Percentiles rank a stretch among this genome's conserved stretches.
Evolutionary conservation across 2,113 vertebrate species (phyloP).

Genomic region (Amblyopsis rosae): DNA sequence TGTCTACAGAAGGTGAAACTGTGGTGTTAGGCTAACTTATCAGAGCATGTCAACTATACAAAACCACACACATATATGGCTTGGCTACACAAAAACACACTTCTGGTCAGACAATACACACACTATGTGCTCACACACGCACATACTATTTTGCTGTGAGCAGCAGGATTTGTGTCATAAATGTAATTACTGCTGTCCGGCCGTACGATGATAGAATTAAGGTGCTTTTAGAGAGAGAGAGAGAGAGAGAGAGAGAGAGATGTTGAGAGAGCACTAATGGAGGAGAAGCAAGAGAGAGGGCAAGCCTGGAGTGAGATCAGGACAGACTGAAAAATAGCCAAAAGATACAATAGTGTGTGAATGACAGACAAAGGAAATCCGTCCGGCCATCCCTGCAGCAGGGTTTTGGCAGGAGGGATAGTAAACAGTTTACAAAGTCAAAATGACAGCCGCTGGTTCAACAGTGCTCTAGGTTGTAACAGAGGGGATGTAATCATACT

Average conservation of each 20-base stretch:
- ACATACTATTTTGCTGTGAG: constrained; percentile 61
- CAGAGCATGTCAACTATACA: constrained; percentile 5
- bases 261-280: neutral
- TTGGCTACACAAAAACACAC: neutral
- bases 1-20: constrained; percentile 13
- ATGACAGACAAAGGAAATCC: constrained; percentile 10
- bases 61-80: neutral
- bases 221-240: constrained; percentile 66
- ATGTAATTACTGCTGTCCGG: constrained; percentile 79
- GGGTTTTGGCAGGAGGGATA: constrained; percentile 57
- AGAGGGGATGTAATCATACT: constrained; percentile 17
- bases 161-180: constrained; percentile 77
- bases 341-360: too few species aligned
- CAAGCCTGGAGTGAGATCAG: too few species aligned
- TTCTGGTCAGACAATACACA: constrained; percentile 3
- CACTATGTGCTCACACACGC: constrained; percentile 12
- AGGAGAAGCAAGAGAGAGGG: neutral
- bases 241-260: constrained; percentile 15
- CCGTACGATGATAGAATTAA: constrained; percentile 75
- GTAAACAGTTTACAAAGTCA: constrained; percentile 60
- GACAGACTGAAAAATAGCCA: too few species aligned
- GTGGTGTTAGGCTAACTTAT: constrained; percentile 28
- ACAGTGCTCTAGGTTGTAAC: constrained; percentile 32
- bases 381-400: constrained; percentile 48
- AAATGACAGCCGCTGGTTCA: constrained; percentile 60